phyloP scores from a whole-genome alignment of 1,140 invertebrate genomes.

The Phymorhynchus buccinoides region DNA sequence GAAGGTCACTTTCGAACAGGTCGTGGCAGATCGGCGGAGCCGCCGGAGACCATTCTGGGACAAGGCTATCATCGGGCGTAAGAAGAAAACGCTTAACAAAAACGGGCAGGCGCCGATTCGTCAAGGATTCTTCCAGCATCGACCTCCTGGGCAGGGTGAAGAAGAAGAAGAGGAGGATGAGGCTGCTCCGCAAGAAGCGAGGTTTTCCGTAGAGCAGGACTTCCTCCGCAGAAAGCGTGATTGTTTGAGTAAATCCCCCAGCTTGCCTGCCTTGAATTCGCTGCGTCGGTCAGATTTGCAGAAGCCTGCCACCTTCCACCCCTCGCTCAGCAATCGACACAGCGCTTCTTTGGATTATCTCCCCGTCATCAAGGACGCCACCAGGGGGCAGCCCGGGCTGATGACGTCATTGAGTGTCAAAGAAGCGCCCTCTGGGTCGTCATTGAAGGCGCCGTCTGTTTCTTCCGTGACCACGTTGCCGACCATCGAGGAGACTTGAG shows the following conservation, averaged over 20 bases:
- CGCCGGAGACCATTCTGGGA: conserved; percentile 20
- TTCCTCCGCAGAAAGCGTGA: neutral
- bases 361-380: conserved; percentile 19
- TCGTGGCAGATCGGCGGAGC: conserved; percentile 17
- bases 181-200: neutral
- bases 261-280: conserved; percentile 19
- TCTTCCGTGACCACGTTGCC: neutral
- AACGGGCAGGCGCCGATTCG: neutral
- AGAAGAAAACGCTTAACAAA: neutral
- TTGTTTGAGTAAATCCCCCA: neutral
- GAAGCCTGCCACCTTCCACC: neutral
- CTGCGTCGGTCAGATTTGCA: neutral
- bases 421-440: no score
- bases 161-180: neutral
- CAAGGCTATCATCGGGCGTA: conserved; percentile 12
- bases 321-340: conserved; percentile 23
- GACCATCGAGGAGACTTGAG: neutral
- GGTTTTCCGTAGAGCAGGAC: neutral
- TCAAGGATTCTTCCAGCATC: neutral
- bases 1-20: conserved; percentile 15
- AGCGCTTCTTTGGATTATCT: conserved; percentile 36
- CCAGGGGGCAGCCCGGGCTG: neutral
- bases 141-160: no score
- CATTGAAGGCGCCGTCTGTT: neutral
- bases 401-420: no score